phyloP scores from a whole-genome alignment of 2,888 invertebrate species.

The Parthenolecanium corni region DNA sequence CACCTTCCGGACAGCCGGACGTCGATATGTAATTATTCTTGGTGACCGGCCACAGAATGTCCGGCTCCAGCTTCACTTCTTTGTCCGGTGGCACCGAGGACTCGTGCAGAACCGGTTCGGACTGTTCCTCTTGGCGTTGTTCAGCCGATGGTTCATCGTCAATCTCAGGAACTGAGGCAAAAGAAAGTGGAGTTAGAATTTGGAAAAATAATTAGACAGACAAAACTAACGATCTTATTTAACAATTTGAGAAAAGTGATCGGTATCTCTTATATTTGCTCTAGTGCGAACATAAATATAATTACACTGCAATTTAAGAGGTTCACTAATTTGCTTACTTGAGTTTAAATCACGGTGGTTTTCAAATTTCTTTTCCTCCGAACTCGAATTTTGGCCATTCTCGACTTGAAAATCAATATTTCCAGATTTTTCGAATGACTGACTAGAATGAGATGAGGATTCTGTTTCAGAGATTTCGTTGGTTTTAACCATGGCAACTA shows the following conservation, averaged over 20 bases:
- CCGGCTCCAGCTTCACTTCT: constrained; percentile 5
- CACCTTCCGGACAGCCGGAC: background rate
- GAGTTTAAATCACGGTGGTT: background rate
- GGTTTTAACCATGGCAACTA: background rate
- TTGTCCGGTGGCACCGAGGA: too few species aligned
- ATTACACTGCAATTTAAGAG: too few species aligned
- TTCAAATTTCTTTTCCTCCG: background rate
- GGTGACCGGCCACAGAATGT: constrained; percentile 14
- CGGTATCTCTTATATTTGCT: too few species aligned
- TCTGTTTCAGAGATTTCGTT: constrained; percentile 3
- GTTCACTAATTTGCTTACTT: too few species aligned
- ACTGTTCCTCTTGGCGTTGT: background rate
- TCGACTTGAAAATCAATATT: background rate
- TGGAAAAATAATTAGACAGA: background rate
- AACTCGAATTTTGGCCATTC: background rate
- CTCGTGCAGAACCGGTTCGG: too few species aligned
- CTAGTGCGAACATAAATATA: too few species aligned
- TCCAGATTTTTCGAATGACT: background rate
- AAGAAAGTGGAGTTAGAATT: background rate
- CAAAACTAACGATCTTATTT: too few species aligned
- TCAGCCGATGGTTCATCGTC: background rate
- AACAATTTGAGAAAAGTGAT: too few species aligned
- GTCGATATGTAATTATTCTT: constrained; percentile 20
- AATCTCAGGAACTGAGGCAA: background rate
- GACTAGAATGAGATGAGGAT: background rate